Evolutionary conservation across 1,140 invertebrate species (phyloP).

Genomic region (Cheumatopsyche charites): DNA sequence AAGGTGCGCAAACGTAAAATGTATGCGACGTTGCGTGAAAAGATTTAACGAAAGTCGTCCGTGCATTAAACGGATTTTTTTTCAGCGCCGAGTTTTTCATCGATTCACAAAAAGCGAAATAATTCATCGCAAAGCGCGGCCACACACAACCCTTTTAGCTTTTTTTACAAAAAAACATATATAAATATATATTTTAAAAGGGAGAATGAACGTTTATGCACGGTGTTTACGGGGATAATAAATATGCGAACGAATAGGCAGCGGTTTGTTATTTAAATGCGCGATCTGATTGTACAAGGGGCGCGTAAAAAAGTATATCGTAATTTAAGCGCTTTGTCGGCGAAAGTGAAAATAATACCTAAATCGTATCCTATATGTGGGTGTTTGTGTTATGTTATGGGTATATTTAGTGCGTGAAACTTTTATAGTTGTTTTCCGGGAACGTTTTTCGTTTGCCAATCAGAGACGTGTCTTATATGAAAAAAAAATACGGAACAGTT

Average conservation of each 20-base stretch:
- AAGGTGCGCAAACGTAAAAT: too few relatives aligned
- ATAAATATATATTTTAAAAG: neutral
- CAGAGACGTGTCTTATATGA: neutral
- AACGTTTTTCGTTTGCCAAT: neutral
- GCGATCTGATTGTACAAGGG: conserved; percentile 1
- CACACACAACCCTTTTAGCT: neutral
- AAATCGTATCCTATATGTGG: too few relatives aligned
- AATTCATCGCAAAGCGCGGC: neutral
- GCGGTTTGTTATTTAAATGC: conserved; percentile 23
- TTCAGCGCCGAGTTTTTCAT: neutral
- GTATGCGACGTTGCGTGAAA: too few relatives aligned
- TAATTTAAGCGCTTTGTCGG: conserved; percentile 14
- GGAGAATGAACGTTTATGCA: neutral
- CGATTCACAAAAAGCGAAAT: conserved; percentile 7
- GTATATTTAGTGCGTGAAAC: neutral
- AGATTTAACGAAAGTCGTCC: too few relatives aligned
- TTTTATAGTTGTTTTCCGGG: neutral
- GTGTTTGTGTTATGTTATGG: too few relatives aligned
- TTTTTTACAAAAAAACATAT: too few relatives aligned
- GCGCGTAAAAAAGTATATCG: neutral
- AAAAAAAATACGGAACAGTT: too few relatives aligned
- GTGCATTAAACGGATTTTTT: too few relatives aligned
- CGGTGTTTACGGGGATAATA: conserved; percentile 15
- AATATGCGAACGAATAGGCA: conserved; percentile 22
- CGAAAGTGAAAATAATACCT: neutral